Percentiles rank a stretch among this genome's conserved stretches.
These are phyloP conservation scores for Cantharis rufa DNA, from an alignment of 2,888 invertebrate genomes.

Conservation along the genomic window DNA sequence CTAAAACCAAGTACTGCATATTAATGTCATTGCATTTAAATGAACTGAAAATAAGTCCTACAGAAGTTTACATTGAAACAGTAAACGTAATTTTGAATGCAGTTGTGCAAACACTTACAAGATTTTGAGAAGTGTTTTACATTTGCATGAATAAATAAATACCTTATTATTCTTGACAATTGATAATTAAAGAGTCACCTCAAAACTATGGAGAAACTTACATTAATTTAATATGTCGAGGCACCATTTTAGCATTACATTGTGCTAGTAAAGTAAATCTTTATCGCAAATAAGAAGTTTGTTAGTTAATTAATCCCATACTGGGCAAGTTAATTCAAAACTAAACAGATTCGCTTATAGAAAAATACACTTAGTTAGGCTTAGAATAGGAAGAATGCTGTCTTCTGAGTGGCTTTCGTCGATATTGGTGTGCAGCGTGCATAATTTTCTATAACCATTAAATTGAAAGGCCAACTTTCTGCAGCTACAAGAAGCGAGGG, in stretches of 20 bases:
- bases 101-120: background rate
- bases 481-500: constrained; percentile 16
- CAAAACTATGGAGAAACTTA: background rate
- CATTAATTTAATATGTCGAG: background rate
- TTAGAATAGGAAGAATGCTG: background rate
- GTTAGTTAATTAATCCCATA: background rate
- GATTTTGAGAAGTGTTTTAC: background rate
- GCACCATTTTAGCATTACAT: background rate
- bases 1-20: background rate
- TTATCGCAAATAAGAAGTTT: background rate
- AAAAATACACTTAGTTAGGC: background rate
- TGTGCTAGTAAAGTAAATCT: background rate
- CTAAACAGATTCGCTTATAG: background rate
- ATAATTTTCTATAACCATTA: constrained; percentile 7
- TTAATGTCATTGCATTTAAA: background rate
- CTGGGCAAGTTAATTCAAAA: background rate
- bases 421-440: background rate
- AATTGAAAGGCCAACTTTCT: constrained; percentile 11
- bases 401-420: background rate
- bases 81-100: background rate
- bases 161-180: background rate
- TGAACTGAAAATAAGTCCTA: background rate
- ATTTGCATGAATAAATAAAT: background rate
- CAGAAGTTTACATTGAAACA: background rate
- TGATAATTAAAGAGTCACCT: background rate